Percentiles rank a stretch among this genome's conserved stretches.
phyloP scores from a whole-genome alignment of 2,113 vertebrate species.

The Anarhynchus alexandrinus region DNA sequence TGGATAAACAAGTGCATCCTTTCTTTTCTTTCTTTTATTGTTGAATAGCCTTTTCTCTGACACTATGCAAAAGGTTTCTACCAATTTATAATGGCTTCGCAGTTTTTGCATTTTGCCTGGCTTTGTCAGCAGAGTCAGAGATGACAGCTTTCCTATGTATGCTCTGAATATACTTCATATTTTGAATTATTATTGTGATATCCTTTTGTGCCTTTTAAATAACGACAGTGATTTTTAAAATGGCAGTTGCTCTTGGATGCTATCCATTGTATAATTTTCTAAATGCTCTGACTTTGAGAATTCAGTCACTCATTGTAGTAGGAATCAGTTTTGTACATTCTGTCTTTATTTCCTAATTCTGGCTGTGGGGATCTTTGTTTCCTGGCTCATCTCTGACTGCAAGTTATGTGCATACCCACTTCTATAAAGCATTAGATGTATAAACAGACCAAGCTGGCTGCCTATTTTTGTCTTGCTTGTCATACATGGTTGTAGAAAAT shows the following conservation, averaged over 20 bases:
- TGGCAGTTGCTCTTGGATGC: neutral
- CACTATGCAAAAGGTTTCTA: neutral
- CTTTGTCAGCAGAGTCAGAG: neutral
- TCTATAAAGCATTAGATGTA: neutral
- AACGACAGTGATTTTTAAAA: neutral
- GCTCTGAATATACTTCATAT: neutral
- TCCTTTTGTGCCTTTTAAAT: neutral
- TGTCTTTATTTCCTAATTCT: neutral
- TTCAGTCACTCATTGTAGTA: neutral
- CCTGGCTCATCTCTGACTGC: neutral
- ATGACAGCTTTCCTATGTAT: neutral
- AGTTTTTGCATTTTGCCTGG: neutral
- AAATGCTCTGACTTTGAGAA: neutral
- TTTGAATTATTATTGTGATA: neutral
- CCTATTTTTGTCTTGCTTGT: neutral
- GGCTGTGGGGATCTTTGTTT: neutral
- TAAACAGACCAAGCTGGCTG: neutral
- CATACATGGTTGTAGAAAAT: neutral
- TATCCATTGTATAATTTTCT: neutral
- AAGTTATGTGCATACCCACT: neutral
- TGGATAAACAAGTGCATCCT: neutral
- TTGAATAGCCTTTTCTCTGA: neutral
- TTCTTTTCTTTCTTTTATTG: neutral
- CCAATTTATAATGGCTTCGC: neutral
- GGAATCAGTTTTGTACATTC: neutral